Evolutionary conservation across 2,888 invertebrate genomes (phyloP).

Genomic region (Hanleya hanleyi): DNA sequence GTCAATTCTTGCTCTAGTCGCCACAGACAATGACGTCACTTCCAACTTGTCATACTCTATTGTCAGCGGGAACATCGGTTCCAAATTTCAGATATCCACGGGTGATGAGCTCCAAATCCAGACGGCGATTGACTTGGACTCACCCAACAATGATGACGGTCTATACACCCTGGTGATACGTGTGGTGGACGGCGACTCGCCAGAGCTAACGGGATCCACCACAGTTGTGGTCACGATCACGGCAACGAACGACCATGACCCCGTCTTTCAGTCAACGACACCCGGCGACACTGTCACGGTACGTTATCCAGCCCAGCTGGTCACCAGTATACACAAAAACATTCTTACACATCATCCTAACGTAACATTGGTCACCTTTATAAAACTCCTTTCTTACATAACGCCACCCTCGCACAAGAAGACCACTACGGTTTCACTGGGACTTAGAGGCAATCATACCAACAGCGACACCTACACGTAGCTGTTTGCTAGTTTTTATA

Average conservation of each 20-base stretch:
- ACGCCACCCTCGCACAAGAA: too few species aligned
- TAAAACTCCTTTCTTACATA: too few species aligned
- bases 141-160: constrained; percentile 9
- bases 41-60: constrained; percentile 36
- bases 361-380: too few species aligned
- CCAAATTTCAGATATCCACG: constrained; percentile 27
- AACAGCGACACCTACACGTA: too few species aligned
- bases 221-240: not conserved
- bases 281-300: not conserved
- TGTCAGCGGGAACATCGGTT: constrained; percentile 27
- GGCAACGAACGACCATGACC: not conserved
- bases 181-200: constrained; percentile 30
- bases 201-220: constrained; percentile 21
- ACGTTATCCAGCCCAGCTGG: not conserved
- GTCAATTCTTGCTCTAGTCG: constrained; percentile 16
- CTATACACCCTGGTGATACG: constrained; percentile 22
- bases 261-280: not conserved
- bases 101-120: constrained; percentile 36
- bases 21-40: constrained; percentile 25
- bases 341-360: too few species aligned
- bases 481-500: too few species aligned
- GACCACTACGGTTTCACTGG: too few species aligned
- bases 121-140: constrained; percentile 30
- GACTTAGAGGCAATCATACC: too few species aligned
- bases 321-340: too few species aligned